phyloP scores from a whole-genome alignment of 2,113 vertebrate species.

The Rousettus leschenaultii region DNA sequence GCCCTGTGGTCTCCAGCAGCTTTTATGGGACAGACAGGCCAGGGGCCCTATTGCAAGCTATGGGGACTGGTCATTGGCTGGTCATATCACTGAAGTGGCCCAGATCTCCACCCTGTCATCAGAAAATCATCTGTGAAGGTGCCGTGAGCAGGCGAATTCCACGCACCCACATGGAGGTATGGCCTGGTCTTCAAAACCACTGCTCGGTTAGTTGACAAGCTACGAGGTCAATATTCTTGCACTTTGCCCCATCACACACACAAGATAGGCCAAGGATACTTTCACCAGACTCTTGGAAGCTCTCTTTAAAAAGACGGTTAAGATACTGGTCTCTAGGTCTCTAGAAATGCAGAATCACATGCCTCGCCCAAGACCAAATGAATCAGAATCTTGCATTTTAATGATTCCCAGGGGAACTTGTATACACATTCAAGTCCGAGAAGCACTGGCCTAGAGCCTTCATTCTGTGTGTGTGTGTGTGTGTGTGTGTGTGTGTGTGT shows the following conservation, averaged over 20 bases:
- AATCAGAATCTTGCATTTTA: not conserved
- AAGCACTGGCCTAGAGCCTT: not conserved
- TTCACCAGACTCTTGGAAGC: not conserved
- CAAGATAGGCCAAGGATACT: not conserved
- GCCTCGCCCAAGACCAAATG: not conserved
- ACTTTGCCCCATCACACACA: not conserved
- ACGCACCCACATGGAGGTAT: not conserved
- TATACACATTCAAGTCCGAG: not conserved
- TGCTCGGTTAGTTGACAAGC: rapidly evolving
- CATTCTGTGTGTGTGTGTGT: not conserved
- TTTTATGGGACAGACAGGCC: not conserved
- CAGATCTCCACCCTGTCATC: not conserved
- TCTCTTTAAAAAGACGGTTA: not conserved
- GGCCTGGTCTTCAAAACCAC: not conserved
- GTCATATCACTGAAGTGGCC: not conserved
- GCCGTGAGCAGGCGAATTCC: not conserved
- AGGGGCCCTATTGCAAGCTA: not conserved
- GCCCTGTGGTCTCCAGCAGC: not conserved
- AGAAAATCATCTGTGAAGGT: not conserved
- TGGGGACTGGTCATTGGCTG: not conserved
- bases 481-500: not conserved
- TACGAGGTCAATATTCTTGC: not conserved
- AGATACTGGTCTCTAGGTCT: not conserved
- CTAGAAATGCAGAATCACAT: not conserved
- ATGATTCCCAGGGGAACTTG: not conserved